Conservation (phyloP, 92 coral and sea anemone genomes). For the Nematostella vectensis region DNA sequence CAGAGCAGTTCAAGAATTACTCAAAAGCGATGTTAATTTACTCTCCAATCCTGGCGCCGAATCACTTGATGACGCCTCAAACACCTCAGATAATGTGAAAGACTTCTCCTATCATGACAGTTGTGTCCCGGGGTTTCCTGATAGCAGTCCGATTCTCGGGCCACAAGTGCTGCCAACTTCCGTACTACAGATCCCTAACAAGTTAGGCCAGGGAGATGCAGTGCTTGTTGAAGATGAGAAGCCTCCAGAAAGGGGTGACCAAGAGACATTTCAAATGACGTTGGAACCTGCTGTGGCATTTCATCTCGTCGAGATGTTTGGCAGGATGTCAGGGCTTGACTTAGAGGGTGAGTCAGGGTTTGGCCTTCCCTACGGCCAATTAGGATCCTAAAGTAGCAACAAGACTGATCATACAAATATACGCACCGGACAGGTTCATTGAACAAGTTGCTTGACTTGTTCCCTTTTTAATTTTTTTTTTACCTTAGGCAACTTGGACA, state of each 20-base stretch:
- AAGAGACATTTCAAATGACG: constrained; percentile 47
- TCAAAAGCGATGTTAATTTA: constrained; percentile 16
- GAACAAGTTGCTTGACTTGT: too few relatives aligned
- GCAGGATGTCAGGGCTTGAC: constrained; percentile 55
- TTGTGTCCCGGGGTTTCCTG: neutral
- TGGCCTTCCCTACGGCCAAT: too few relatives aligned
- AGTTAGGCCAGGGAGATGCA: too few relatives aligned
- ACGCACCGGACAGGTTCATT: too few relatives aligned
- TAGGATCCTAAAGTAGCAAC: too few relatives aligned
- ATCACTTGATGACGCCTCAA: neutral
- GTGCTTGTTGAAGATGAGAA: too few relatives aligned
- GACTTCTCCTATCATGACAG: too few relatives aligned
- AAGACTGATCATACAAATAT: too few relatives aligned
- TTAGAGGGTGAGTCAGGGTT: constrained; percentile 69
- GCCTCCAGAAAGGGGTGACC: neutral
- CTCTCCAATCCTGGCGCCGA: constrained; percentile 3
- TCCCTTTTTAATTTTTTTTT: neutral
- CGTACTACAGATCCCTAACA: too few relatives aligned
- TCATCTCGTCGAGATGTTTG: constrained; percentile 89
- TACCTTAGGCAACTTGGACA: constrained; percentile 57
- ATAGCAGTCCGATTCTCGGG: neutral
- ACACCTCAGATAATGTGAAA: neutral
- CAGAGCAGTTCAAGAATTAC: constrained; percentile 53
- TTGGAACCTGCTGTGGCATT: constrained; percentile 92
- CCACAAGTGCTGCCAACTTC: neutral